Evolutionary conservation across 2,888 invertebrate species (phyloP), one percentile per base, ranked within the genome.

Genomic region (Dione juno): DNA sequence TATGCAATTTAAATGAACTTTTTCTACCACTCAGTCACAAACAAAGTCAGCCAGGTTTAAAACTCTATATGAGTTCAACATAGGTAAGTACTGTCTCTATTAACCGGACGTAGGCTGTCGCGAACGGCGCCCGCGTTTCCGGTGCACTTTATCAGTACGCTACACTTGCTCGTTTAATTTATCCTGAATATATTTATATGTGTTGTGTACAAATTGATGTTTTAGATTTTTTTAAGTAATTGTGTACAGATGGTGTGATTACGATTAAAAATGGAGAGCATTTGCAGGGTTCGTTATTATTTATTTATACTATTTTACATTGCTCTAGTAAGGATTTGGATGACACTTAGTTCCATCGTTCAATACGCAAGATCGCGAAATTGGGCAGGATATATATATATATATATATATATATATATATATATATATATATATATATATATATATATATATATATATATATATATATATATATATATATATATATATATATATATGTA

Each of bases 71-170:
- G 64, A 64, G 64, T 64, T 52, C 37, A 28, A 54, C 35, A 13
- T 13, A 13, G 11, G 37, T 64, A 52, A 14, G 37, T 21, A 64
- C 19, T 40, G 48, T 50, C 64, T 64, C 52, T 67, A 58, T 82
- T 82, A 81, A 82, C 67, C 81, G 82, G 82, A 82, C 79, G 77
- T 78, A 72, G 77, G 77, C 79, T 81, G 82, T 80, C 82, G 78
- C 79, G 79, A 76, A 77, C 79, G 78, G 78, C 78, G 77, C 82
- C 76, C 76, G 73, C 66, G 74, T 74, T 80, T 82, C 82, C 82
- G 76, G 68, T 58, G 61, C 68, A 45, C 70, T 73, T 75, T 77
- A 71, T 74, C 71, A 66, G 66, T 66, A 28, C 68, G 48, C 53
- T 52, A n/a, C 50, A 64, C 50, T 64, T 64, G 64, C 19, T 9